Evolutionary conservation across 2,888 invertebrate genomes (phyloP).

Genomic region (Sabellastarte sp.): DNA sequence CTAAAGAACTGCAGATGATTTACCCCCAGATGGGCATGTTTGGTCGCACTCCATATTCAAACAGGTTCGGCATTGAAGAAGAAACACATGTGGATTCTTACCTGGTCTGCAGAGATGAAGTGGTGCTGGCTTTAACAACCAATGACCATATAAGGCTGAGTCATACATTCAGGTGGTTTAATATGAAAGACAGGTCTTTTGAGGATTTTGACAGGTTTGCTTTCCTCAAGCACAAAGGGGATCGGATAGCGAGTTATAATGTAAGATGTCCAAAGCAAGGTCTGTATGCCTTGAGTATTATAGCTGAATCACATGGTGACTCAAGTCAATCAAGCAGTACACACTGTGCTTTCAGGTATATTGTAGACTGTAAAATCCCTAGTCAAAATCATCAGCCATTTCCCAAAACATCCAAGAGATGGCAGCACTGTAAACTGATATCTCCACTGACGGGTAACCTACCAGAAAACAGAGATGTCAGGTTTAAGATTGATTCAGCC

Average conservation of each 20-base stretch:
- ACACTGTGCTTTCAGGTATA: conserved; percentile 18
- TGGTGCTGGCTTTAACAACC: conserved; percentile 6
- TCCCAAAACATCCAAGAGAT: conserved; percentile 25
- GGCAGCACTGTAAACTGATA: conserved; percentile 26
- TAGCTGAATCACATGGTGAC: conserved; percentile 10
- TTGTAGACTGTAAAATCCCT: conserved; percentile 21
- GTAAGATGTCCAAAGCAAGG: conserved; percentile 23
- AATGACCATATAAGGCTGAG: conserved; percentile 13
- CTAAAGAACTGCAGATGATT: conserved; percentile 7
- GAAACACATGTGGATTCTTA: conserved; percentile 21
- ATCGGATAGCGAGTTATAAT: conserved; percentile 13
- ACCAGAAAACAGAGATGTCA: conserved; percentile 12
- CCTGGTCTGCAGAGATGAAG: conserved; percentile 11
- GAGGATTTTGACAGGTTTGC: conserved; percentile 19
- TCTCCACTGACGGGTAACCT: conserved; percentile 31
- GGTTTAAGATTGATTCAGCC: conserved; percentile 27
- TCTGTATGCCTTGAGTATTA: conserved; percentile 23
- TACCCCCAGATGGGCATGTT: conserved; percentile 23
- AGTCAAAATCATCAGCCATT: conserved; percentile 9
- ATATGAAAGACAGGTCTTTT: conserved; percentile 8
- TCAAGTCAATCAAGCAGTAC: background rate
- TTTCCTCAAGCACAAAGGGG: conserved; percentile 13
- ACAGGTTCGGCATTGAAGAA: conserved; percentile 16
- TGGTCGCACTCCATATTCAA: conserved; percentile 22
- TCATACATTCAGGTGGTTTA: conserved; percentile 15